A percentile compares a stretch with the other conserved stretches of the same genome.
These are phyloP conservation scores for Rhea americana DNA, from an alignment of 2,113 vertebrate species.

Conservation along the genomic window DNA sequence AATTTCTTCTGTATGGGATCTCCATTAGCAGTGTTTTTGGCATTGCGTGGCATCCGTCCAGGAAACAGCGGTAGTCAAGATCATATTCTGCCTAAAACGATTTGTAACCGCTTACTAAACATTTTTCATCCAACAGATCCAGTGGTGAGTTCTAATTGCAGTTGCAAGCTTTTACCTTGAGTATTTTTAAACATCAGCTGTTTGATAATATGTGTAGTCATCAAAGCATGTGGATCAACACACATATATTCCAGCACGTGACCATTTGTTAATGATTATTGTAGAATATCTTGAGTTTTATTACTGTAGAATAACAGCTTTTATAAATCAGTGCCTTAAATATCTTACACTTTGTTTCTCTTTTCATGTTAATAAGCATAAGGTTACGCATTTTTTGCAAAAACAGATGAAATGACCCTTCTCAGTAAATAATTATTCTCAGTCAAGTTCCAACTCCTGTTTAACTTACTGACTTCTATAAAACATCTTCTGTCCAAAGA, in stretches of 20 bases:
- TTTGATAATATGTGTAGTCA: background rate
- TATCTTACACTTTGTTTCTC: background rate
- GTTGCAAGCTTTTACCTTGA: background rate
- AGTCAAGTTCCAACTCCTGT: background rate
- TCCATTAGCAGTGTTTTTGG: slow-evolving; percentile 94
- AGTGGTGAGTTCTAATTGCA: slow-evolving; percentile 86
- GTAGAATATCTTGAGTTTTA: background rate
- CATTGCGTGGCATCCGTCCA: slow-evolving; percentile 92
- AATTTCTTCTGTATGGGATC: slow-evolving; percentile 99
- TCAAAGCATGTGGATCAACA: background rate
- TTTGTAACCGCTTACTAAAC: slow-evolving; percentile 91
- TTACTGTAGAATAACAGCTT: background rate
- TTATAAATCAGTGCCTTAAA: background rate
- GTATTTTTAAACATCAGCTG: background rate
- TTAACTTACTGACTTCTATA: background rate
- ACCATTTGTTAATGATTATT: background rate
- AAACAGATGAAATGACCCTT: background rate
- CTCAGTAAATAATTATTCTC: background rate
- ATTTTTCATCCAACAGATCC: slow-evolving; percentile 98
- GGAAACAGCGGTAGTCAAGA: slow-evolving; percentile 90
- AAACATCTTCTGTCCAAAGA: background rate
- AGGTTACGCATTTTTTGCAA: background rate
- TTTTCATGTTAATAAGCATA: background rate
- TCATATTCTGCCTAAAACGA: slow-evolving; percentile 92
- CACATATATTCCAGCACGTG: background rate